Conservation (phyloP, 1,140 invertebrate genomes). For the Drosophila subpulchrella region DNA sequence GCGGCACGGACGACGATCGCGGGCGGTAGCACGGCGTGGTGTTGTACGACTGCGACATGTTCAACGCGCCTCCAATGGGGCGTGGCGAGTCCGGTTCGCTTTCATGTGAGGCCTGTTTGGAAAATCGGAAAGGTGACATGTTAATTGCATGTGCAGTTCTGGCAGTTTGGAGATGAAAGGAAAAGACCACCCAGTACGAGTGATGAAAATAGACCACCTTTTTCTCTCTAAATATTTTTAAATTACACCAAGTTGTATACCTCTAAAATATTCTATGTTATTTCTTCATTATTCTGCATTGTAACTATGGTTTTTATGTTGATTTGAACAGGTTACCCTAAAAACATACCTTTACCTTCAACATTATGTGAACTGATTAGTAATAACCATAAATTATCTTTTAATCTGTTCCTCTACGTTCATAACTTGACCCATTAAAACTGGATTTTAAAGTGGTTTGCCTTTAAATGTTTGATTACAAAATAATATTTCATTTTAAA, state of each 20-base stretch:
- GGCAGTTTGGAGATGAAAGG: conserved; percentile 22
- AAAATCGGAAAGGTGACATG: conserved; percentile 53
- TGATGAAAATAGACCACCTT: not conserved
- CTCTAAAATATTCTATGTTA: not conserved
- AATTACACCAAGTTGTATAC: too few relatives aligned
- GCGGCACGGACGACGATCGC: conserved; percentile 75
- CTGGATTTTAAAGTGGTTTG: too few relatives aligned
- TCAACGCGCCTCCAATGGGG: conserved; percentile 7
- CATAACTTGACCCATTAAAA: too few relatives aligned
- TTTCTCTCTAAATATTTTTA: too few relatives aligned
- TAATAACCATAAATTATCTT: too few relatives aligned
- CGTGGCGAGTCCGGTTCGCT: conserved; percentile 81
- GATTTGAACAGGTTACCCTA: too few relatives aligned
- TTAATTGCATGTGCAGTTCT: conserved; percentile 53
- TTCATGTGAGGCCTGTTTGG: conserved; percentile 71
- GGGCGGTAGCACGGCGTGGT: conserved; percentile 59
- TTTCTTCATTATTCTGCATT: not conserved
- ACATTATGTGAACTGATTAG: too few relatives aligned
- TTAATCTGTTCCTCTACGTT: too few relatives aligned
- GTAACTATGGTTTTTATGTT: too few relatives aligned
- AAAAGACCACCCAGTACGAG: conserved; percentile 12
- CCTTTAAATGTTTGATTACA: too few relatives aligned
- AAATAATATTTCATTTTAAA: too few relatives aligned
- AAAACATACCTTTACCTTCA: too few relatives aligned
- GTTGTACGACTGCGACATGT: conserved; percentile 30